These are phyloP conservation scores for Haliclona indistincta DNA, from an alignment of 37 sponge, comb jelly and placozoan genomes.

Conservation along the genomic window DNA sequence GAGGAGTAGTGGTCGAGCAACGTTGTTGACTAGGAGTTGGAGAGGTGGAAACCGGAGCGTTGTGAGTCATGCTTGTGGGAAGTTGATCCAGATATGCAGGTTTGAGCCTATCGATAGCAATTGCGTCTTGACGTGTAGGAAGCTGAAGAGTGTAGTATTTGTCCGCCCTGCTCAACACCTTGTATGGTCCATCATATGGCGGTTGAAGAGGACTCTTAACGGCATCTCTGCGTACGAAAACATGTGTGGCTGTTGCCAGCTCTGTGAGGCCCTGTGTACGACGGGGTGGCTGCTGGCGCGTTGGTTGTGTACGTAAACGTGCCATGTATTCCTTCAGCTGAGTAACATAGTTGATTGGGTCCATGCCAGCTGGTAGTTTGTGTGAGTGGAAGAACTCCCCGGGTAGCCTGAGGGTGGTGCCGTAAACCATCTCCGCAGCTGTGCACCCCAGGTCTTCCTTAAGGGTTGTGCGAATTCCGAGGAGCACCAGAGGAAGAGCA, in stretches of 20 bases:
- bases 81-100: too few relatives aligned
- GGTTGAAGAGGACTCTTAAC: slow-evolving; percentile 57
- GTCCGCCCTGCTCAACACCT: slow-evolving; percentile 21
- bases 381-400: slow-evolving; percentile 57
- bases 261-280: slow-evolving; percentile 7
- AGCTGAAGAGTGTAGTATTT: slow-evolving; percentile 64
- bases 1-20: not conserved
- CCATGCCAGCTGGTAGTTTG: slow-evolving; percentile 15
- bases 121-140: slow-evolving; percentile 28
- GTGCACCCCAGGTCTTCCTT: slow-evolving; percentile 51
- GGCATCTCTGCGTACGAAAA: slow-evolving; percentile 62
- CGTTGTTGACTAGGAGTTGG: not conserved
- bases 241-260: slow-evolving; percentile 59
- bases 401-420: slow-evolving; percentile 57
- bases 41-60: not conserved
- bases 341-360: slow-evolving; percentile 31
- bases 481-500: slow-evolving; percentile 48
- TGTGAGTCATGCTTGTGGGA: too few relatives aligned
- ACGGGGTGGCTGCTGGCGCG: slow-evolving; percentile 22
- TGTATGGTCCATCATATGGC: slow-evolving; percentile 68
- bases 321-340: slow-evolving; percentile 41
- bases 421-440: slow-evolving; percentile 55
- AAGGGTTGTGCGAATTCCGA: slow-evolving; percentile 57
- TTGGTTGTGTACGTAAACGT: slow-evolving; percentile 11
- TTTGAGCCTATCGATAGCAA: slow-evolving; percentile 66